phyloP scores from a whole-genome alignment of 2,888 invertebrate species.

The Eristalinus aeneus region DNA sequence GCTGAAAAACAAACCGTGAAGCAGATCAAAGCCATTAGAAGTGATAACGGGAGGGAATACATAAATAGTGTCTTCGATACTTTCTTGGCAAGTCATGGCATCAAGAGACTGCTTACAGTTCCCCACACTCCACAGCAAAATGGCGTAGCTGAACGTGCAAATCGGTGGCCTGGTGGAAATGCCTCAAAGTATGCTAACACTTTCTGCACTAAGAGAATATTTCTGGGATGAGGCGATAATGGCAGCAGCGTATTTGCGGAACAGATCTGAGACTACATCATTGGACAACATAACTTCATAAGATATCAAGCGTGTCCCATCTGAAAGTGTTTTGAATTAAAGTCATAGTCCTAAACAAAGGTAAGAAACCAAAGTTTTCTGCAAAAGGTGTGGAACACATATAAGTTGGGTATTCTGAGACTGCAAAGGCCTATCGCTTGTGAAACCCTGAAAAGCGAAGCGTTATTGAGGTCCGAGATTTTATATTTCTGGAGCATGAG shows the following conservation, averaged over 20 bases:
- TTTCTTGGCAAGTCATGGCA: constrained; percentile 40
- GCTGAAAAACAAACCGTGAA: constrained; percentile 4
- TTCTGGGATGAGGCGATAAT: constrained; percentile 61
- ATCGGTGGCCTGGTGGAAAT: no score
- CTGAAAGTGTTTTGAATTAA: constrained; percentile 21
- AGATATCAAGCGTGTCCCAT: constrained; percentile 2
- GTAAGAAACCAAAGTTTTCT: constrained; percentile 46
- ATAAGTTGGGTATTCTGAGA: constrained; percentile 48
- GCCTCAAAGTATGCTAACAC: no score
- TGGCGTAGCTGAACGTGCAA: constrained; percentile 52
- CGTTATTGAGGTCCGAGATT: not conserved
- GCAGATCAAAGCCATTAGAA: constrained; percentile 49
- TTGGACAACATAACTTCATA: constrained; percentile 37
- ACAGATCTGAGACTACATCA: constrained; percentile 20
- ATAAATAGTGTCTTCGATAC: constrained; percentile 18
- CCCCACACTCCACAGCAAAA: constrained; percentile 55
- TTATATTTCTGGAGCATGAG: no score
- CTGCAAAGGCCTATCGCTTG: constrained; percentile 35
- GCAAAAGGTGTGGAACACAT: constrained; percentile 43
- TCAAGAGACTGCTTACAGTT: no score
- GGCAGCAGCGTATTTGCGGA: constrained; percentile 52
- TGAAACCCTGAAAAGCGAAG: not conserved
- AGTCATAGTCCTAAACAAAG: not conserved
- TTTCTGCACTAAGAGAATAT: constrained; percentile 72
- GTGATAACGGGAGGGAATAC: constrained; percentile 51